These are phyloP conservation scores for Mamestra configurata DNA, from an alignment of 1,140 invertebrate genomes.

Conservation along the genomic window DNA sequence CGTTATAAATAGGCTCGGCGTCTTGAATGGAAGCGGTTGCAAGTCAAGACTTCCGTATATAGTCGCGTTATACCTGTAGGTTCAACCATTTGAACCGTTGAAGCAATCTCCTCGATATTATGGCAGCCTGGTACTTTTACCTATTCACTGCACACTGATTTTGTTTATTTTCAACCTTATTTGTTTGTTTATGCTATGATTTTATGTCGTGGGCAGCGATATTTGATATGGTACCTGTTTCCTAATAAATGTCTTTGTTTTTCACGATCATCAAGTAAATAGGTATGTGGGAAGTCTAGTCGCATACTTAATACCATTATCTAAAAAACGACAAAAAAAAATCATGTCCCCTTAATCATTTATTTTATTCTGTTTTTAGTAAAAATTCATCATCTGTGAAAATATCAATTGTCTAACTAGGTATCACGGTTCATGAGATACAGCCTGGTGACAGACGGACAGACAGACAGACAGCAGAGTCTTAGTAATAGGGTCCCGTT, in stretches of 20 bases:
- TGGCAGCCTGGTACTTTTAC: conserved; percentile 47
- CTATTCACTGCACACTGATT: conserved; percentile 2
- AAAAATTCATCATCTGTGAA: no score
- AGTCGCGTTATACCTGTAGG: conserved; percentile 55
- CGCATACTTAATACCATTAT: no score
- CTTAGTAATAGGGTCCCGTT: no score
- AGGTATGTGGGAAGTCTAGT: no score
- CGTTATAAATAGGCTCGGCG: conserved; percentile 38
- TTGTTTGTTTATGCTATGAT: conserved; percentile 13
- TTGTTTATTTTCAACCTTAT: conserved; percentile 29
- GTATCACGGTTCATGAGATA: no score
- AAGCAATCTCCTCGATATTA: conserved; percentile 24
- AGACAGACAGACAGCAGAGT: no score
- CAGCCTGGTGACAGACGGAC: no score
- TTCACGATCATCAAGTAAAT: not conserved
- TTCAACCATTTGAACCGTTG: not conserved
- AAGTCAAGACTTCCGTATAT: conserved; percentile 49
- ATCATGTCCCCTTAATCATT: no score
- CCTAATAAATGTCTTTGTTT: not conserved
- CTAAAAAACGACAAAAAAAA: no score
- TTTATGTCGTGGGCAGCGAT: not conserved
- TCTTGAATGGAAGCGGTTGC: conserved; percentile 1
- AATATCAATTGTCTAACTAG: no score
- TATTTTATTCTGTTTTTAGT: no score
- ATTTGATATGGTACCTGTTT: not conserved